Evolutionary conservation across 2,113 vertebrate genomes (phyloP).

Genomic region (Hystrix cristata): DNA sequence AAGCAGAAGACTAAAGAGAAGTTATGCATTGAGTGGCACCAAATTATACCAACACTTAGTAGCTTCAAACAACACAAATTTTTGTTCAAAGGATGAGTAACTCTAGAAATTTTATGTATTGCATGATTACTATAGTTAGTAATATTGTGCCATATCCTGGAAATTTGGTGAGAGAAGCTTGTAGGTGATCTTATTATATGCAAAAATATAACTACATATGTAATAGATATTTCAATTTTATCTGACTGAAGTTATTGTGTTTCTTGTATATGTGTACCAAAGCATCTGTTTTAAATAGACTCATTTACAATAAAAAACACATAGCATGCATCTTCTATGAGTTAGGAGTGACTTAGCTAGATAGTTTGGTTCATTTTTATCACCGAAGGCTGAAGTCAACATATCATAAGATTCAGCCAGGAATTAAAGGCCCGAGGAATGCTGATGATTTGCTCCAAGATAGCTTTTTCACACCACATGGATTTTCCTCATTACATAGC

Average conservation of each 20-base stretch:
- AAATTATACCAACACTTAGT: not conserved
- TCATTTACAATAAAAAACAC: not conserved
- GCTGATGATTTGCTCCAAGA: not conserved
- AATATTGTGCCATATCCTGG: too few relatives aligned
- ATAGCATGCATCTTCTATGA: not conserved
- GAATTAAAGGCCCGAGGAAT: not conserved
- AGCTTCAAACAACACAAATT: not conserved
- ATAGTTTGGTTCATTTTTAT: not conserved
- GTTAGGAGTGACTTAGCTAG: not conserved
- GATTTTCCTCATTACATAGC: not conserved
- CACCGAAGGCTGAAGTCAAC: not conserved
- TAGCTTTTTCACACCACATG: not conserved
- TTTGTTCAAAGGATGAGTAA: not conserved
- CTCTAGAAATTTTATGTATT: not conserved
- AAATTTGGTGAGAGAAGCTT: not conserved
- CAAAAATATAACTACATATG: not conserved
- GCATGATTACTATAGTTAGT: not conserved
- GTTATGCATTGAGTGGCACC: not conserved
- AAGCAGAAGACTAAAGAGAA: not conserved
- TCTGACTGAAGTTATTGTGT: not conserved
- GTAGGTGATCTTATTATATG: not conserved
- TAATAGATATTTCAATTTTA: not conserved
- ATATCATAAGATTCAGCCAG: not conserved
- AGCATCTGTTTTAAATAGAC: not conserved
- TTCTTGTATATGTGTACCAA: not conserved